These are phyloP conservation scores for Apoda limacodes DNA, from an alignment of 2,888 invertebrate genomes.

Conservation along the genomic window DNA sequence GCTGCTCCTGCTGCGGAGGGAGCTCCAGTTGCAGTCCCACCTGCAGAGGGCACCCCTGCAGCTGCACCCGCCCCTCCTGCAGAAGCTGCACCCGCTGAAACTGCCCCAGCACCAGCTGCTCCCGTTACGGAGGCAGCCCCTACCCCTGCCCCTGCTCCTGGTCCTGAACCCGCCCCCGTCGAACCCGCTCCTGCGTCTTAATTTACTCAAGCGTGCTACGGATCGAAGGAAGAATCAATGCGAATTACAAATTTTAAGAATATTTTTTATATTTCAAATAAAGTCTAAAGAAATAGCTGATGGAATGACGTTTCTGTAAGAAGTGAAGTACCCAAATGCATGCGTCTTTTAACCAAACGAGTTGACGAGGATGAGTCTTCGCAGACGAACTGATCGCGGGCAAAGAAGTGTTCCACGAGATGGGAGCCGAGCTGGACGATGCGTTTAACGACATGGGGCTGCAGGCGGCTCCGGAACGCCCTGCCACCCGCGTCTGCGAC, in stretches of 20 bases:
- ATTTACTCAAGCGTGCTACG: conserved; percentile 13
- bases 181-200: conserved; percentile 21
- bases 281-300: conserved; percentile 51
- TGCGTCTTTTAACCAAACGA: no score
- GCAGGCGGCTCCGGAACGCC: conserved; percentile 27
- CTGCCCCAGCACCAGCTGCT: conserved; percentile 9
- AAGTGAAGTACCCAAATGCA: neutral
- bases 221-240: no score
- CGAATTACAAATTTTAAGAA: no score
- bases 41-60: conserved; percentile 10
- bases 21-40: conserved; percentile 19
- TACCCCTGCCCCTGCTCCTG: conserved; percentile 21
- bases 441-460: conserved; percentile 81
- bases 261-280: conserved; percentile 43
- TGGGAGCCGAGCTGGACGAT: conserved; percentile 92
- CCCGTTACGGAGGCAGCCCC: conserved; percentile 23
- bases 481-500: conserved; percentile 40
- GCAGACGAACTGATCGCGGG: conserved; percentile 86
- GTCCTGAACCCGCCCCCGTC: conserved; percentile 18
- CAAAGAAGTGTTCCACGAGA: conserved; percentile 92
- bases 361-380: conserved; percentile 43
- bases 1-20: conserved; percentile 25
- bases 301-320: conserved; percentile 45
- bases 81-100: conserved; percentile 20
- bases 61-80: conserved; percentile 7